phyloP scores from a whole-genome alignment of 1,140 invertebrate species.

The Triops longicaudatus region DNA sequence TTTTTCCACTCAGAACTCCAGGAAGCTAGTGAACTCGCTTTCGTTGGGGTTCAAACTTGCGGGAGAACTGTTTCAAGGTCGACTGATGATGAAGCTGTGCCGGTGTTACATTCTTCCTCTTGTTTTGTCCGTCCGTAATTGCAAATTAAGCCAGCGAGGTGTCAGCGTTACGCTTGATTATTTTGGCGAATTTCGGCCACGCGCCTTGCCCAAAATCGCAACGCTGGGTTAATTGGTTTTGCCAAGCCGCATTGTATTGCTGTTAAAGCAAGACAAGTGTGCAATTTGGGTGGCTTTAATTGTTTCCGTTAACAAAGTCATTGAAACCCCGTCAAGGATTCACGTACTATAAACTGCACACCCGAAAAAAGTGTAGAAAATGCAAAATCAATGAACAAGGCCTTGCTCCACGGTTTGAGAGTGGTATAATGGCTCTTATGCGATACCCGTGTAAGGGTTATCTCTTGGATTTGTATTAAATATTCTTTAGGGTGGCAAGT shows the following conservation, averaged over 20 bases:
- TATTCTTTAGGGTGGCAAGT: neutral
- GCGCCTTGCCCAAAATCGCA: neutral
- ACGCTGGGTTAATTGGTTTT: neutral
- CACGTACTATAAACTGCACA: neutral
- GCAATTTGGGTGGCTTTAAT: neutral
- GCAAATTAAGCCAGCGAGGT: neutral
- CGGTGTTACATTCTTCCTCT: neutral
- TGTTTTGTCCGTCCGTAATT: neutral
- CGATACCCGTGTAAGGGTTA: neutral
- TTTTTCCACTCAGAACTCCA: neutral
- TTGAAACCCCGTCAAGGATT: neutral
- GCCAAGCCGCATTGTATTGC: neutral
- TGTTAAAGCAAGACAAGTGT: neutral
- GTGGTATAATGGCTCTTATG: neutral
- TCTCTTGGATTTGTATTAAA: neutral
- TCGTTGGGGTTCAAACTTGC: neutral
- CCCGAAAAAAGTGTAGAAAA: neutral
- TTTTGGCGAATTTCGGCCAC: neutral
- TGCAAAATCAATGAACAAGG: neutral
- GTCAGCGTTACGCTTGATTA: neutral
- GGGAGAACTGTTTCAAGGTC: neutral
- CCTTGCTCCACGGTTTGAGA: neutral
- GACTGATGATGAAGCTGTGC: neutral
- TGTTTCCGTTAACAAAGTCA: slow-evolving; percentile 6
- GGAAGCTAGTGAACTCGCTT: neutral